Conservation (phyloP, 2,113 vertebrate species). For the Grallaria varia region DNA sequence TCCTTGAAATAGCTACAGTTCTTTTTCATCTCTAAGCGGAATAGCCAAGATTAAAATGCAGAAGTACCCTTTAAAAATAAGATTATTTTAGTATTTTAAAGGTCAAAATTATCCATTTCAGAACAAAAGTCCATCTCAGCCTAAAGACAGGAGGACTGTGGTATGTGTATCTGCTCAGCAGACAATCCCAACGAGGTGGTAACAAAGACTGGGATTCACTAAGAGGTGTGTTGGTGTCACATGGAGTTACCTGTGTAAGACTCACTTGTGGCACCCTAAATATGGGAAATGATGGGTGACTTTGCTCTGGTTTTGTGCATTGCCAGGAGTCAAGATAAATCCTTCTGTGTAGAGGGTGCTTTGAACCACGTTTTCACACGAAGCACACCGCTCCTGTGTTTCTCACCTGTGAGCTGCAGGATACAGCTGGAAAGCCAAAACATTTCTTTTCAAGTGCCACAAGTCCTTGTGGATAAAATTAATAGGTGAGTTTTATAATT, state of each 20-base stretch:
- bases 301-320: not conserved
- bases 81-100: not conserved
- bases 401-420: conserved; percentile 63
- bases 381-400: conserved; percentile 68
- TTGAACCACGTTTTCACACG: conserved; percentile 87
- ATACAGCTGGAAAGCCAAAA: conserved; percentile 63
- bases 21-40: not conserved
- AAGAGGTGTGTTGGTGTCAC: not conserved
- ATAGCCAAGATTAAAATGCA: not conserved
- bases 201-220: not conserved
- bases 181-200: not conserved
- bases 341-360: conserved; percentile 85
- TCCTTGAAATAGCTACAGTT: not conserved
- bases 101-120: not conserved
- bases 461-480: conserved; percentile 82
- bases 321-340: conserved; percentile 91
- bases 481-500: conserved; percentile 77
- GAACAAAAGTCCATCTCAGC: not conserved
- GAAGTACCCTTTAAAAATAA: not conserved
- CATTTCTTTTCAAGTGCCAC: conserved; percentile 78
- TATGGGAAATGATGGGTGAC: not conserved
- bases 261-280: not conserved
- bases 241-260: not conserved
- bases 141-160: not conserved
- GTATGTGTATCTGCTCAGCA: not conserved